Base-by-base conservation (phyloP, 1,140 invertebrate species). In the Tetramorium alpestre region DNA sequence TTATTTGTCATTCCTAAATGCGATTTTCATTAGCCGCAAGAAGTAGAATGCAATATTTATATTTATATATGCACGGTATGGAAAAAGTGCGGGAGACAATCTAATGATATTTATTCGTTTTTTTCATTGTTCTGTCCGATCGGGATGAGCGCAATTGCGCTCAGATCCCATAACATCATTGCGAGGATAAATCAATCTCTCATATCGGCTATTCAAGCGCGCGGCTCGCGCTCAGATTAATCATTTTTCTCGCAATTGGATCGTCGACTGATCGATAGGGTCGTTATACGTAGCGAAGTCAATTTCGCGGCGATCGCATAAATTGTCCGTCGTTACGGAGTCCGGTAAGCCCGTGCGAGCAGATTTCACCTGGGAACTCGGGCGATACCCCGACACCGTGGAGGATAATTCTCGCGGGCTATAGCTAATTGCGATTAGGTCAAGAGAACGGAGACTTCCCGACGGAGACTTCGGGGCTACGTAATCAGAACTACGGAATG, bases 351-450 rank as follows among this genome's bases (percentile, higher is more conserved):
- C 54, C 67, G 62, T 28, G 51, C 70, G n/a, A 16, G 6, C 25
- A 81, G 67, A 33, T 73, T 73, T 25, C 54, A 49, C 54, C 41
- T 73, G 67, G 62, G 2, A 60, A 33, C 73, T 76, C 62, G 56
- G 81, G 28, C 16, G 54, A n/a, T 13, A n/a, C 4, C 69, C 73
- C 85, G 18, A 77, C 11, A 44, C 33, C 41, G 60, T 28, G 16
- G 67, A 62, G 64, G 73, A 90, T 91, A 91, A 91, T 91, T 91
- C 88, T 90, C 89, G 89, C 73, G 87, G 88, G 88, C 86, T 87
- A 72, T 72, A 88, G 90, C 90, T 93, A 93, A 94, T 94, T 93
- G 92, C 91, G 92, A 92, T 93, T 90, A 92, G 91, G 89, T 88
- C 90, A 86, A 86, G 78, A 91, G 78, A 87, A 91, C 90, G 25